A percentile compares a stretch with the other conserved stretches of the same genome.
Evolutionary conservation across 2,797 vertebrate genomes (phyloP).

Genomic region (Labeo calbasu): DNA sequence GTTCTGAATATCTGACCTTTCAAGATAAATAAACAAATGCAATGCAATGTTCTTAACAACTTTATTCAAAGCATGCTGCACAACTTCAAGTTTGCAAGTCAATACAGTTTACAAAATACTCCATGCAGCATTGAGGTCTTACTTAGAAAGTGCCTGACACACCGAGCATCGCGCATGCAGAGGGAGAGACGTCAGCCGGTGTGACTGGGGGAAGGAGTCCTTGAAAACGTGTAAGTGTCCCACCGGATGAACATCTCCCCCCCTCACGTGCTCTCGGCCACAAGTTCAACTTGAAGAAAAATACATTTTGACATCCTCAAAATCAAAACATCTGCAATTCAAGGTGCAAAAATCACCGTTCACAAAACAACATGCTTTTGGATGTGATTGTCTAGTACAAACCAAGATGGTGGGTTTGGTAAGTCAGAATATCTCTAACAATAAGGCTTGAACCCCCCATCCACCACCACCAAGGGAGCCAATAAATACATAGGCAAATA

Average conservation of each 20-base stretch:
- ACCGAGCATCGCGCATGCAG: slow-evolving; percentile 73
- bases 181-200: slow-evolving; percentile 64
- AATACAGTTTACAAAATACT: slow-evolving; percentile 73
- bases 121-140: slow-evolving; percentile 77
- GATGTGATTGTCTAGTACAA: slow-evolving; percentile 52
- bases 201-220: slow-evolving; percentile 53
- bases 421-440: slow-evolving; percentile 48
- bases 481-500: too few relatives aligned
- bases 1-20: background rate
- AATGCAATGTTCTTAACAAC: slow-evolving; percentile 24
- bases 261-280: slow-evolving; percentile 44
- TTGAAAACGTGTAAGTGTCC: slow-evolving; percentile 70
- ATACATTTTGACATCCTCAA: slow-evolving; percentile 38
- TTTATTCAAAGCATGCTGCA: slow-evolving; percentile 74
- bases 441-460: background rate
- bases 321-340: slow-evolving; percentile 37
- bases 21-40: slow-evolving; percentile 56
- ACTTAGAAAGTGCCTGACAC: slow-evolving; percentile 78
- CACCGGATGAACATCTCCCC: slow-evolving; percentile 48
- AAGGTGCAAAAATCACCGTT: slow-evolving; percentile 50
- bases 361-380: slow-evolving; percentile 67
- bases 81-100: slow-evolving; percentile 63
- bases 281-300: slow-evolving; percentile 38
- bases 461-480: background rate
- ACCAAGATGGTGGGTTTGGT: slow-evolving; percentile 1